phyloP scores from a whole-genome alignment of 2,797 vertebrate genomes.

The Benthosema pterotum region DNA sequence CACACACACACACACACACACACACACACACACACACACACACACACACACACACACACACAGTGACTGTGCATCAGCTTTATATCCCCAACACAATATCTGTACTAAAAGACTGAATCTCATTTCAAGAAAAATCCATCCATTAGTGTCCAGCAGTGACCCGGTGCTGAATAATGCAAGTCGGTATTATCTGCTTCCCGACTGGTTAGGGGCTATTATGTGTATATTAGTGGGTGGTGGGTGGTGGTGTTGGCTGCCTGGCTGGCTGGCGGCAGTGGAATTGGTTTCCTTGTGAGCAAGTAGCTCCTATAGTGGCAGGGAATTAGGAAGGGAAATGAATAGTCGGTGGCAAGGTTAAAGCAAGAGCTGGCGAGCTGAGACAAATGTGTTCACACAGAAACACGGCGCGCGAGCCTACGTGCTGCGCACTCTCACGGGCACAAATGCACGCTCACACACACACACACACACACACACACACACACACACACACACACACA shows the following conservation, averaged over 20 bases:
- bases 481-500: background rate
- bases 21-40: too few species aligned
- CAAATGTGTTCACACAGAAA: conserved; percentile 12
- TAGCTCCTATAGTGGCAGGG: conserved; percentile 56
- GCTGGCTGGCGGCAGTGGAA: conserved; percentile 48
- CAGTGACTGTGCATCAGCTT: conserved; percentile 37
- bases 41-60: conserved; percentile 47
- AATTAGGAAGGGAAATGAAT: conserved; percentile 59
- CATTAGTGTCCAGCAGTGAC: conserved; percentile 35
- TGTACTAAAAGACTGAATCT: conserved; percentile 9
- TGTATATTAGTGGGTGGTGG: conserved; percentile 54
- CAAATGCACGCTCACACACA: conserved; percentile 8
- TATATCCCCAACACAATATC: background rate
- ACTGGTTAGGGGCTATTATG: conserved; percentile 62
- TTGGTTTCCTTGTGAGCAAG: conserved; percentile 58
- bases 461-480: conserved; percentile 16
- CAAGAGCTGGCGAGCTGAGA: conserved; percentile 40
- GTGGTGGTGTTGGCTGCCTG: too few species aligned
- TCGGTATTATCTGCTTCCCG: conserved; percentile 42
- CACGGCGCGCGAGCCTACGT: background rate
- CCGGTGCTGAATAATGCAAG: conserved; percentile 41
- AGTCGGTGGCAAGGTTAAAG: conserved; percentile 50
- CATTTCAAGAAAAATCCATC: conserved; percentile 35
- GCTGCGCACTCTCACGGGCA: background rate
- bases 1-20: too few species aligned